A percentile compares a stretch with the other conserved stretches of the same genome.
Conservation (phyloP, 2,888 invertebrate species). For the Scaptomyza cyrtandrae region DNA sequence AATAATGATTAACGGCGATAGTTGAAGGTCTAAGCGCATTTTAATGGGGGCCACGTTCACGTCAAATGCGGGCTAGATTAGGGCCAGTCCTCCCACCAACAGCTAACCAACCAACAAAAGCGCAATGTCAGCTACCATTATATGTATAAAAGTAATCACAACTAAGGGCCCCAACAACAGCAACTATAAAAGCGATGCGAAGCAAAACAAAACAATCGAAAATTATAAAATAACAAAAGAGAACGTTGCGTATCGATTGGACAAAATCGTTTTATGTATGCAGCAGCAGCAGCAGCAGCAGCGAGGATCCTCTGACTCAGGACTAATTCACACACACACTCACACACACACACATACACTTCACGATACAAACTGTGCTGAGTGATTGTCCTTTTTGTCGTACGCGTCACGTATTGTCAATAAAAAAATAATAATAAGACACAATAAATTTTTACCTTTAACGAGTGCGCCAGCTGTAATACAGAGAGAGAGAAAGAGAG, state of each 20-base stretch:
- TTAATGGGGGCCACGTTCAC: conserved; percentile 56
- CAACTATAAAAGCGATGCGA: conserved; percentile 34
- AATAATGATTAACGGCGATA: conserved; percentile 75
- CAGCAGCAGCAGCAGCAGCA: conserved; percentile 2
- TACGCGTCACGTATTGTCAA: conserved; percentile 83
- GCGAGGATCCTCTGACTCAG: conserved; percentile 55
- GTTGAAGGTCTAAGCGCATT: conserved; percentile 68
- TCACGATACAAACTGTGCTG: conserved; percentile 9
- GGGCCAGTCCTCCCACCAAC: neutral
- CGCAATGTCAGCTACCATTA: conserved; percentile 65
- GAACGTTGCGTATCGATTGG: conserved; percentile 65
- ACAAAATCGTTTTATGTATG: conserved; percentile 72
- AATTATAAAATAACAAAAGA: conserved; percentile 79
- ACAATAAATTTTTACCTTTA: conserved; percentile 82
- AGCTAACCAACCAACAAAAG: conserved; percentile 11
- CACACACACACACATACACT: conserved; percentile 17
- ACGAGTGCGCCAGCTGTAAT: conserved; percentile 47
- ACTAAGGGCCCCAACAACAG: conserved; percentile 25
- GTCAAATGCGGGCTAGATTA: conserved; percentile 27
- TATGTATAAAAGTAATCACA: conserved; percentile 38
- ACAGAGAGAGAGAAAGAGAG: neutral
- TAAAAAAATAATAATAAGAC: conserved; percentile 83
- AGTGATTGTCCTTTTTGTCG: conserved; percentile 62
- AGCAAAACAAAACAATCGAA: conserved; percentile 75
- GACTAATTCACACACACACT: conserved; percentile 17